These are phyloP conservation scores for Lamellibrachia satsuma DNA, from an alignment of 2,888 invertebrate species.

Conservation along the genomic window DNA sequence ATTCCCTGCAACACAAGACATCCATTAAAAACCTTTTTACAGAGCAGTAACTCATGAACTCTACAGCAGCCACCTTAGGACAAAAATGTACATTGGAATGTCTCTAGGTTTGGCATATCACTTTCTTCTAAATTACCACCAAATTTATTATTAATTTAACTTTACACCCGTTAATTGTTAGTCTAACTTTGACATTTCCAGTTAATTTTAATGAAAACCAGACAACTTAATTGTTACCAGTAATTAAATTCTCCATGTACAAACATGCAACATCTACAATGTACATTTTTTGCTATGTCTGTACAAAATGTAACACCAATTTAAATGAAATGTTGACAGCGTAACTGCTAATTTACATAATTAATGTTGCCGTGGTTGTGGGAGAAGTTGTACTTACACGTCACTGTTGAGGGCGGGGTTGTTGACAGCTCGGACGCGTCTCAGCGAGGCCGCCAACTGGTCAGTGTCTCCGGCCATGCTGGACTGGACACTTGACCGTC, in stretches of 20 bases:
- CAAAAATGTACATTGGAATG: slow-evolving; percentile 28
- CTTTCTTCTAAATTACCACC: not conserved
- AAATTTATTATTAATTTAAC: not conserved
- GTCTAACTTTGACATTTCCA: no score
- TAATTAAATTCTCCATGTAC: no score
- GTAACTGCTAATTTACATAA: no score
- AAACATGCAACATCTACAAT: no score
- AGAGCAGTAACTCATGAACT: not conserved
- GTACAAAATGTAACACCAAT: no score
- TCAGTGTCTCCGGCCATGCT: slow-evolving; percentile 18
- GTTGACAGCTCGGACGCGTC: not conserved
- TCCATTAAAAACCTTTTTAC: not conserved
- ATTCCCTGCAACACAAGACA: not conserved
- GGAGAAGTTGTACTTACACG: not conserved
- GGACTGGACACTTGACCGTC: slow-evolving; percentile 41
- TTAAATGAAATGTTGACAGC: no score
- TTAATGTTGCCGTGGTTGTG: not conserved
- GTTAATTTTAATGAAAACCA: no score
- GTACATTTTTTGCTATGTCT: no score
- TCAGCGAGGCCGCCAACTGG: not conserved
- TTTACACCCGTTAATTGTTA: not conserved
- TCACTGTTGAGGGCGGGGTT: slow-evolving; percentile 20
- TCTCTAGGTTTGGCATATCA: not conserved
- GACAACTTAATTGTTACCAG: no score
- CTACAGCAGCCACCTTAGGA: not conserved